A percentile compares a stretch with the other conserved stretches of the same genome.
Evolutionary conservation across 2,797 vertebrate genomes (phyloP).

Genomic region (Anguilla pacifica): DNA sequence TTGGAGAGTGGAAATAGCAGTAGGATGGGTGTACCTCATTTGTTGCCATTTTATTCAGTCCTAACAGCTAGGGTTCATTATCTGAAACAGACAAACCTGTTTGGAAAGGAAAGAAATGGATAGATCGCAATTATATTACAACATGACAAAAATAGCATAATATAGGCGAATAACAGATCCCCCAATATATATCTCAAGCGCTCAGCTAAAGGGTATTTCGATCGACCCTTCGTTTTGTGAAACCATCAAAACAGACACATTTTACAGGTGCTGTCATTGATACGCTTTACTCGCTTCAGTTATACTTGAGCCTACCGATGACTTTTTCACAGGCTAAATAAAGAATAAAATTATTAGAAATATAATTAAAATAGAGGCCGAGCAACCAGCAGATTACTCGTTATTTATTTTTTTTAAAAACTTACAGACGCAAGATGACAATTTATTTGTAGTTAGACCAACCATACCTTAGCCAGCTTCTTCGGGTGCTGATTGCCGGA

Average conservation of each 20-base stretch:
- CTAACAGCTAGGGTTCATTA: background rate
- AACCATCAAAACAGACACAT: background rate
- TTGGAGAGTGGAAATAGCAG: background rate
- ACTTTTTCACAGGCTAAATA: too few species aligned
- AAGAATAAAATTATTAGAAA: background rate
- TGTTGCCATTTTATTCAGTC: background rate
- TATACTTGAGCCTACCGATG: background rate
- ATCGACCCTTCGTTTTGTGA: background rate
- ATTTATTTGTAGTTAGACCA: background rate
- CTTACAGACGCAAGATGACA: background rate
- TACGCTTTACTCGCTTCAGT: background rate
- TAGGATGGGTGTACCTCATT: constrained; percentile 15
- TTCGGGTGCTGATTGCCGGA: constrained; percentile 21
- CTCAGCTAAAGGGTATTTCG: too few species aligned
- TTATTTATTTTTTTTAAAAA: background rate
- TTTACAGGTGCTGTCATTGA: background rate
- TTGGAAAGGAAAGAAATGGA: background rate
- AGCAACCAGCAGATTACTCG: background rate
- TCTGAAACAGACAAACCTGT: background rate
- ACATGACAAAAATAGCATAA: background rate
- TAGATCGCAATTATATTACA: background rate
- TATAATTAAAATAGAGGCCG: background rate
- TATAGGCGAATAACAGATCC: background rate
- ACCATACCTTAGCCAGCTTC: background rate
- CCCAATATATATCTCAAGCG: background rate